Evolutionary conservation across 2,797 vertebrate genomes (phyloP).

Genomic region (Valencia hispanica): DNA sequence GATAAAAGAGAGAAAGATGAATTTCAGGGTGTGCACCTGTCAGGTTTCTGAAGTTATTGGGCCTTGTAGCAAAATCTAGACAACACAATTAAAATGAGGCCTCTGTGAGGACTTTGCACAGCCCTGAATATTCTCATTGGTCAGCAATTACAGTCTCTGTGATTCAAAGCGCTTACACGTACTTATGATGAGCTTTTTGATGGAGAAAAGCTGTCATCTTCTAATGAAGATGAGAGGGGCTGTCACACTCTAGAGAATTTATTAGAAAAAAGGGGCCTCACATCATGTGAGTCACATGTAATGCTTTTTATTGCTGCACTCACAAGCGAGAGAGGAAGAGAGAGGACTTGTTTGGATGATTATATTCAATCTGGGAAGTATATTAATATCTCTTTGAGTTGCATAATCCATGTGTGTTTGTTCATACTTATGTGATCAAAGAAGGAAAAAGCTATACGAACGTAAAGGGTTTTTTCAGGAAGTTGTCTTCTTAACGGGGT

Average conservation of each 20-base stretch:
- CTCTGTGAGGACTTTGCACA: conserved; percentile 46
- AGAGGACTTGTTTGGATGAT: conserved; percentile 65
- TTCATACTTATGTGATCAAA: conserved; percentile 2
- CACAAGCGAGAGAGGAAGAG: conserved; percentile 37
- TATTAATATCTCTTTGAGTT: conserved; percentile 61
- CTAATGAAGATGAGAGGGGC: conserved; percentile 64
- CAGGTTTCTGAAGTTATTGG: conserved; percentile 61
- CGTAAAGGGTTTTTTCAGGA: not conserved
- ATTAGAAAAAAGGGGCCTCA: conserved; percentile 53
- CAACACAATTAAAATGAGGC: conserved; percentile 54
- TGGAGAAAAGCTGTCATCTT: conserved; percentile 57
- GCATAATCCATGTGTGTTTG: conserved; percentile 32
- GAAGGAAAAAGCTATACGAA: not conserved
- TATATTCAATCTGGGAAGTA: conserved; percentile 68
- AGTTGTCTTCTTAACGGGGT: not conserved
- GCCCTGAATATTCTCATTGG: conserved; percentile 61
- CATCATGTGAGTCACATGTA: conserved; percentile 72
- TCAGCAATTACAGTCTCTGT: conserved; percentile 65
- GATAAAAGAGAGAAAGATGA: conserved; percentile 41
- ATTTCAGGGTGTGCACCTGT: conserved; percentile 45
- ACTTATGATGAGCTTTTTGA: conserved; percentile 56
- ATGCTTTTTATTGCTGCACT: conserved; percentile 66
- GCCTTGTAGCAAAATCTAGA: conserved; percentile 65
- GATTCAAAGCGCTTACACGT: conserved; percentile 63
- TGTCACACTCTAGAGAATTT: conserved; percentile 52